Percentiles rank a stretch among this genome's conserved stretches.
These are phyloP conservation scores for Taxidea taxus DNA, from an alignment of 2,113 vertebrate genomes.

Conservation along the genomic window DNA sequence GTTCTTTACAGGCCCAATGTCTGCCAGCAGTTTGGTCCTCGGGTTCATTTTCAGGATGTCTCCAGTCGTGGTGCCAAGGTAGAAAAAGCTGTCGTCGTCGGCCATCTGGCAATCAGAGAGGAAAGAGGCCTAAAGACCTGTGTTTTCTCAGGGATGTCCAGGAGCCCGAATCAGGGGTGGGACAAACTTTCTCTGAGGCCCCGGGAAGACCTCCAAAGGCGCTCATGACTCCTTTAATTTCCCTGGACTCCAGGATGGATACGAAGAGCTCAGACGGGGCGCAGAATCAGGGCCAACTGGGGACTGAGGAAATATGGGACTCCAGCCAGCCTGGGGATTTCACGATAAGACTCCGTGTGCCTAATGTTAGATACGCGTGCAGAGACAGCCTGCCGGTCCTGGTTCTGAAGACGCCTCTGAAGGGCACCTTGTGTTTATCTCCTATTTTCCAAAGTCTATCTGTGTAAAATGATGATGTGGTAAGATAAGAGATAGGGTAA, in stretches of 20 bases:
- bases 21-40: conserved; percentile 80
- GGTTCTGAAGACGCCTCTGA: not conserved
- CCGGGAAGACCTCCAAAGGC: not conserved
- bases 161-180: not conserved
- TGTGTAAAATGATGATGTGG: not conserved
- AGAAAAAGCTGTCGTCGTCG: conserved; percentile 86
- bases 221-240: not conserved
- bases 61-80: conserved; percentile 90
- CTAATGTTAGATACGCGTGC: not conserved
- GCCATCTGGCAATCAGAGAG: conserved; percentile 80
- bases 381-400: not conserved
- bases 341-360: not conserved
- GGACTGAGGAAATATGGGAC: not conserved
- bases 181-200: not conserved
- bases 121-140: not conserved
- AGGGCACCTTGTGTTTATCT: not conserved
- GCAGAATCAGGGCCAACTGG: not conserved
- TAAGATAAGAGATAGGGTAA: no score
- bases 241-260: not conserved
- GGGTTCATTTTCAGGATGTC: conserved; percentile 89
- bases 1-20: conserved; percentile 84
- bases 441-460: not conserved
- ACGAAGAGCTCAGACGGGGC: not conserved
- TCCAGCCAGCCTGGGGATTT: not conserved
- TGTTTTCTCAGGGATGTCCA: not conserved